A percentile compares a stretch with the other conserved stretches of the same genome.
These are phyloP conservation scores for Desmophyllum pertusum DNA, from an alignment of 92 coral and sea anemone species.

Conservation along the genomic window DNA sequence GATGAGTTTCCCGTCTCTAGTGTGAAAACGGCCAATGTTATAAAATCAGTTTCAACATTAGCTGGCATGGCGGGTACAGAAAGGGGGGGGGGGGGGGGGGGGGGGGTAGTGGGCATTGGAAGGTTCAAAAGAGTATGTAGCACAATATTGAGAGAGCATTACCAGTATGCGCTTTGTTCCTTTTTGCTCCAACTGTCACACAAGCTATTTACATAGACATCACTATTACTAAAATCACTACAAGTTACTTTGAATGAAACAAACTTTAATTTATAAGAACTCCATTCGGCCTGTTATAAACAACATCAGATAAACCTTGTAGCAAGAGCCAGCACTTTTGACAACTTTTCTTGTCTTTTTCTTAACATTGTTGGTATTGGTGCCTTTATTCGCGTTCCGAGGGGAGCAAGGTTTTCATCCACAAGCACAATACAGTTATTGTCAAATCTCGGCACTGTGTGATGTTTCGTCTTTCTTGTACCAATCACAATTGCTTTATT, in stretches of 20 bases:
- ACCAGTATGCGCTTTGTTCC: too few relatives aligned
- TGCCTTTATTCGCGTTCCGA: constrained; percentile 95
- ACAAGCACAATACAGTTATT: constrained; percentile 90
- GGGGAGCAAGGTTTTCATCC: constrained; percentile 96
- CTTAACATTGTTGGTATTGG: constrained; percentile 92
- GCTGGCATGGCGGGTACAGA: too few relatives aligned
- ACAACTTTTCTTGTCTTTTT: constrained; percentile 91
- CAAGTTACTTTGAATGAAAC: neutral
- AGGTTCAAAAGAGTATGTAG: too few relatives aligned
- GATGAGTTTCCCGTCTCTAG: too few relatives aligned
- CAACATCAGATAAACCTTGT: constrained; percentile 76
- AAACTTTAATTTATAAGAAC: neutral
- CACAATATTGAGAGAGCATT: too few relatives aligned
- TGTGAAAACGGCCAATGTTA: too few relatives aligned
- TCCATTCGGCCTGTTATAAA: neutral
- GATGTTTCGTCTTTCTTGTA: constrained; percentile 91
- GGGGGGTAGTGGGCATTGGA: too few relatives aligned
- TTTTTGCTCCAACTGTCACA: too few relatives aligned
- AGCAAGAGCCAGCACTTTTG: constrained; percentile 98
- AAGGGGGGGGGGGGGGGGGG: too few relatives aligned
- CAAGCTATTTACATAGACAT: too few relatives aligned
- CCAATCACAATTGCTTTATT: constrained; percentile 94
- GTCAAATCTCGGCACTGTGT: constrained; percentile 95
- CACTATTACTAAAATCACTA: neutral
- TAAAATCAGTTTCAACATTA: too few relatives aligned